Conservation (phyloP, 2,888 invertebrate species). For the Lasioglossum marginatum region DNA sequence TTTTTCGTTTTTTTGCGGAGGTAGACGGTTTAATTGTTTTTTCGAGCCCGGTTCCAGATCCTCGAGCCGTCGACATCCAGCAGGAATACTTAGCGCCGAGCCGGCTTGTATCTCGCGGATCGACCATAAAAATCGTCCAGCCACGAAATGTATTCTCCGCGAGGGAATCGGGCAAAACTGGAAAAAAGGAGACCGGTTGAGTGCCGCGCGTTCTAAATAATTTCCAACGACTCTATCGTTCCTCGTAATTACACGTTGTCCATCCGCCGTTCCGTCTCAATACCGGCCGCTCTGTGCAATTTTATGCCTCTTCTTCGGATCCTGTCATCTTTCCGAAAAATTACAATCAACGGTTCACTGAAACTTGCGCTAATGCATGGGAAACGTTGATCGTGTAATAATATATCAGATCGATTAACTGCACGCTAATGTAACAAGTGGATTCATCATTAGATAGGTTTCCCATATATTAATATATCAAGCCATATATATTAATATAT, state of each 20-base stretch:
- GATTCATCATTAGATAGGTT: too few species aligned
- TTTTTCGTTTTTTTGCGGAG: neutral
- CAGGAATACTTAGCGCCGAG: conserved; percentile 25
- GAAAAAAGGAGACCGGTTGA: neutral
- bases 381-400: neutral
- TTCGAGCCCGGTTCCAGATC: neutral
- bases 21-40: neutral
- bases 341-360: neutral
- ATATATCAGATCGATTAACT: neutral
- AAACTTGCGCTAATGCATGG: neutral
- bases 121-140: conserved; percentile 68
- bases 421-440: too few species aligned
- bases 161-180: conserved; percentile 43
- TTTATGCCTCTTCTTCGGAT: neutral
- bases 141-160: conserved; percentile 67
- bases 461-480: too few species aligned
- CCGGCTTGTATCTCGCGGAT: conserved; percentile 51
- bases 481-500: too few species aligned
- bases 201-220: neutral
- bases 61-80: conserved; percentile 16
- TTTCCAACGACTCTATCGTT: conserved; percentile 8
- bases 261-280: conserved; percentile 1
- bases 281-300: neutral
- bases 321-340: neutral
- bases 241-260: conserved; percentile 9